A percentile compares a stretch with the other conserved stretches of the same genome.
These are phyloP conservation scores for Thymelicus sylvestris DNA, from an alignment of 2,888 invertebrate genomes.

Conservation along the genomic window DNA sequence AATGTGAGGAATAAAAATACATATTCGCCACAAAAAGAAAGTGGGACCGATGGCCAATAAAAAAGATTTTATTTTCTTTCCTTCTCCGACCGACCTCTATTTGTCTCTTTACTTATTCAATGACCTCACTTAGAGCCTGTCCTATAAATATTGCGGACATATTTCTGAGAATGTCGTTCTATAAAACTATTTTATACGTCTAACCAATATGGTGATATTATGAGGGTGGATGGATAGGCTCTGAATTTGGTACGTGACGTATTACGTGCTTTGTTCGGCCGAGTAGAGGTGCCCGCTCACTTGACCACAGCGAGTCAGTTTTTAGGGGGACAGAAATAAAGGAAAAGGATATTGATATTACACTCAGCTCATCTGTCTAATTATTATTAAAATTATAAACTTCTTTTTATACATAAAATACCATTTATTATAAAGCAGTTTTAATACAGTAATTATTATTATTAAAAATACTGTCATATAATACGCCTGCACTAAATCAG, in stretches of 20 bases:
- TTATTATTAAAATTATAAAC: no score
- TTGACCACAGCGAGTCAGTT: neutral
- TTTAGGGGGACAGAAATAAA: no score
- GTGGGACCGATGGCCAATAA: constrained; percentile 1
- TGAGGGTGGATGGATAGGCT: constrained; percentile 5
- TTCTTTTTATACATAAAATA: no score
- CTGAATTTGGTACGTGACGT: constrained; percentile 21
- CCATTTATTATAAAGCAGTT: no score
- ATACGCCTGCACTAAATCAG: no score
- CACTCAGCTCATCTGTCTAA: no score
- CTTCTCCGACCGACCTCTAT: neutral
- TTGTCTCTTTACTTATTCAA: constrained; percentile 18
- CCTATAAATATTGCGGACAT: constrained; percentile 14
- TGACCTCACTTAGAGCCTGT: constrained; percentile 13
- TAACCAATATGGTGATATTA: constrained; percentile 19
- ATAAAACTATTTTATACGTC: constrained; percentile 7
- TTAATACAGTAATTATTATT: no score
- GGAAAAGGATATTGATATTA: no score
- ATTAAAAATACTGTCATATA: no score
- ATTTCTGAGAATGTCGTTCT: constrained; percentile 13
- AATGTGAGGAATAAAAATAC: constrained; percentile 2
- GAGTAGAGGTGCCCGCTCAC: neutral
- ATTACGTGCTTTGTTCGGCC: constrained; percentile 11
- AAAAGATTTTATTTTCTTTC: constrained; percentile 12
- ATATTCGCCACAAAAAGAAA: neutral